These are phyloP conservation scores for Balanococcus diminutus DNA, from an alignment of 2,888 invertebrate genomes.

Conservation along the genomic window DNA sequence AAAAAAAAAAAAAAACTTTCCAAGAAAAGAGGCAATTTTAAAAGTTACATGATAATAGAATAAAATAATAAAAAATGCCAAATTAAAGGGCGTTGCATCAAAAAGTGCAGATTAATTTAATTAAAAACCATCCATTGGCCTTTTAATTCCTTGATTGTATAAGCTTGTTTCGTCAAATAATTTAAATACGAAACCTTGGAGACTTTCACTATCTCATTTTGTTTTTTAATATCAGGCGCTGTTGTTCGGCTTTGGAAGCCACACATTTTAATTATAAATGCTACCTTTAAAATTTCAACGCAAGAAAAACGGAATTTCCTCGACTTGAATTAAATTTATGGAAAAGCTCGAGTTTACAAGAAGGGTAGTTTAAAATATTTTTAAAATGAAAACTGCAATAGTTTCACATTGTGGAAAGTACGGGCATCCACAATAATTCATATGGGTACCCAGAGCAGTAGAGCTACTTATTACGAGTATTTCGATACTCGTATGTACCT, in stretches of 20 bases:
- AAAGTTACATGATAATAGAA: no score
- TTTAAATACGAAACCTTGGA: neutral
- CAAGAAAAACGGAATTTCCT: neutral
- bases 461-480: no score
- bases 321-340: neutral
- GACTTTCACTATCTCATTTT: neutral
- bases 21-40: no score
- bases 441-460: no score
- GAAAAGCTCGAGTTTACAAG: neutral
- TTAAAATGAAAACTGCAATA: neutral
- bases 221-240: neutral
- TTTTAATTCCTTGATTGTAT: neutral
- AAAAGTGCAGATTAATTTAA: neutral
- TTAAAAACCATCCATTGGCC: neutral
- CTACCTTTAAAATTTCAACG: neutral
- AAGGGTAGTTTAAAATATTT: neutral
- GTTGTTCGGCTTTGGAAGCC: neutral
- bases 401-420: neutral
- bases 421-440: no score
- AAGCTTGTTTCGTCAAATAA: neutral
- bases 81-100: neutral
- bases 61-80: no score
- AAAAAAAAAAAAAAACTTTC: no score
- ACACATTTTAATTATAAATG: slow-evolving; percentile 5
- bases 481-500: no score